Base-by-base conservation (phyloP, 2,113 vertebrate species). In the Cryptotis parvus region DNA sequence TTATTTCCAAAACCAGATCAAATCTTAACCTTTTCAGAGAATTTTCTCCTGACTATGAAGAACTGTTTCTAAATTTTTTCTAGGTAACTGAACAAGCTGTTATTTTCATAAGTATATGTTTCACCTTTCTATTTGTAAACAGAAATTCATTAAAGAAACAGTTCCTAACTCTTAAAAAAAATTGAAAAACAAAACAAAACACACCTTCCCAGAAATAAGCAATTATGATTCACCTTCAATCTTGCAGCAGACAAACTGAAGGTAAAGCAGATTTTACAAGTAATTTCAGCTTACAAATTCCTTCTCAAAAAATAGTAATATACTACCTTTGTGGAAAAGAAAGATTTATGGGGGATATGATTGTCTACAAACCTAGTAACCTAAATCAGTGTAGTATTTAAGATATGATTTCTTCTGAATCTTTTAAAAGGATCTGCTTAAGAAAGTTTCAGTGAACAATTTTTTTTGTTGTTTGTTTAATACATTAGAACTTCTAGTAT, bases 401-500 rank as follows among this genome's bases (percentile, higher is more conserved):
- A 84, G 63, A 80, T 20, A 90, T 33, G 2, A 14, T 85, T 93
- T 91, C 49, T 76, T 88, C 27, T 52, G 68, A 78, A 78, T 85
- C 73, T 69, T 63, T 94, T 87, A 27, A 91, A 78, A 39, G 33
- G 35, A 37, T 31, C 80, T 90, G 78, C 31, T 22, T 72, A 55
- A 55, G 18, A 58, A 52, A 72, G 91, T 92, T 89, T 90, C 49
- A 87, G 87, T 75, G 87, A 94, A 78, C 76, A 96, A 35, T 91
- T 86, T 92, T 58, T 61, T 90, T 14, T 85, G 68, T 37, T 80
- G 24, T 8, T 3, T 92, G 55, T 86, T 90, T 95, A 37, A 89
- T 16, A 37, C n/a, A 83, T 6, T 78, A 33, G 31, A 69, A 93
- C 52, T 70, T 93, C 37, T 69, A 58, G 55, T 58, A 20, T 58